Conservation (phyloP, 2,888 invertebrate genomes). For the Malthinus seriepunctatus region DNA sequence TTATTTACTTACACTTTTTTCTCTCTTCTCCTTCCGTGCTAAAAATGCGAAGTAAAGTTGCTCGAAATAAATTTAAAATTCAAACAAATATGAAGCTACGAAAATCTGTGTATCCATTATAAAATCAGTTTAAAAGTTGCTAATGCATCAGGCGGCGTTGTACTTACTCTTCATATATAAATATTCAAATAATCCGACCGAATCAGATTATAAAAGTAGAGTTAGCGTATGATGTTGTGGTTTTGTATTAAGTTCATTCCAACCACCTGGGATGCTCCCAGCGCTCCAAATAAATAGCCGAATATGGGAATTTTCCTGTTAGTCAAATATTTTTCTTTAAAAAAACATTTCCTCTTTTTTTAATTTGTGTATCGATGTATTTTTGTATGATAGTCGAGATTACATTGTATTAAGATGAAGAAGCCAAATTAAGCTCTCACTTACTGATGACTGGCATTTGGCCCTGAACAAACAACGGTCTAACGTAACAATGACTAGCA, state of each 20-base stretch:
- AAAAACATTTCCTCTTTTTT: conserved; percentile 11
- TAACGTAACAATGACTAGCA: conserved; percentile 42
- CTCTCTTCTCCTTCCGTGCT: too few species aligned
- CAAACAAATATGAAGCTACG: conserved; percentile 31
- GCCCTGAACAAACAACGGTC: conserved; percentile 47
- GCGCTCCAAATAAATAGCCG: conserved; percentile 27
- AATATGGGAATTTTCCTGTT: conserved; percentile 31
- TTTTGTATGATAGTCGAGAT: conserved; percentile 27
- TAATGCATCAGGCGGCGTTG: conserved; percentile 51
- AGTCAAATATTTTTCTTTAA: conserved; percentile 35
- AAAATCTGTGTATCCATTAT: conserved; percentile 44
- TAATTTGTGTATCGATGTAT: conserved; percentile 30
- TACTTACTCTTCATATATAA: conserved; percentile 52
- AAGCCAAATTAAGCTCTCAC: conserved; percentile 50
- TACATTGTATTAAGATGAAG: conserved; percentile 38
- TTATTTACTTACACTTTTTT: too few species aligned
- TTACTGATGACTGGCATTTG: conserved; percentile 49
- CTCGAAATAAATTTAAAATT: conserved; percentile 26
- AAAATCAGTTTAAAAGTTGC: conserved; percentile 49
- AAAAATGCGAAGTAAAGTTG: not conserved
- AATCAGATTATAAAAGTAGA: conserved; percentile 55
- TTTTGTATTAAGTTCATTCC: conserved; percentile 51
- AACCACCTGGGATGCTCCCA: conserved; percentile 31
- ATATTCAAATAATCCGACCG: conserved; percentile 54
- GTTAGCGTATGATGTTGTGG: conserved; percentile 54